These are phyloP conservation scores for Tragelaphus scriptus DNA, from an alignment of 2,113 vertebrate species.

Conservation along the genomic window DNA sequence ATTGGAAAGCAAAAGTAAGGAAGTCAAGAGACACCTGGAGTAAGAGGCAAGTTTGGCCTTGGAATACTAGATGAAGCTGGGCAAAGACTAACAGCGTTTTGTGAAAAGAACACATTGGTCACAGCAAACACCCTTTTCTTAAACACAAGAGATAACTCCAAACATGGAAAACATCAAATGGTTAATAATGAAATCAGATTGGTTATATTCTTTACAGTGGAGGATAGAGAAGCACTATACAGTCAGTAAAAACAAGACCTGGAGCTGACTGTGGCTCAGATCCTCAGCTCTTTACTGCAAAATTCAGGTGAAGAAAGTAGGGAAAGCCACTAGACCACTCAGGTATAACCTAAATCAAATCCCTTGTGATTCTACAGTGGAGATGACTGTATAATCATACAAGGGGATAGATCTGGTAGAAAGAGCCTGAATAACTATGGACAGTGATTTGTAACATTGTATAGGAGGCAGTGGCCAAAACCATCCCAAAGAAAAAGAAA, in stretches of 20 bases:
- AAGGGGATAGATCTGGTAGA: neutral
- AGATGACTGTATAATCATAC: neutral
- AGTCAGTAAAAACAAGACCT: neutral
- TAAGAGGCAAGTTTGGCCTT: neutral
- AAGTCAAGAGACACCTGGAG: neutral
- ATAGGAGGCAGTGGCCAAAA: neutral
- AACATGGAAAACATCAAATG: neutral
- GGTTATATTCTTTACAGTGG: neutral
- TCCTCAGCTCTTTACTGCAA: neutral
- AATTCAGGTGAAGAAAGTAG: neutral
- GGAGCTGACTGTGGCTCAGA: neutral
- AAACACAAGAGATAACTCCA: neutral
- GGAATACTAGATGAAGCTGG: neutral
- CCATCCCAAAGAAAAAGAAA: neutral
- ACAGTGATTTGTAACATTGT: neutral
- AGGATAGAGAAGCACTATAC: neutral
- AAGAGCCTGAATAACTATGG: neutral
- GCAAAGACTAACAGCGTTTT: neutral
- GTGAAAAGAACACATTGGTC: neutral
- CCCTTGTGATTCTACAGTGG: neutral
- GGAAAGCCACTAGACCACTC: neutral
- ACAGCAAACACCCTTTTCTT: neutral
- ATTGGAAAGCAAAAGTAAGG: neutral
- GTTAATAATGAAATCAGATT: neutral
- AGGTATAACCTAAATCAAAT: neutral